Conservation (phyloP, 2,888 invertebrate species). For the Eurois occulta region DNA sequence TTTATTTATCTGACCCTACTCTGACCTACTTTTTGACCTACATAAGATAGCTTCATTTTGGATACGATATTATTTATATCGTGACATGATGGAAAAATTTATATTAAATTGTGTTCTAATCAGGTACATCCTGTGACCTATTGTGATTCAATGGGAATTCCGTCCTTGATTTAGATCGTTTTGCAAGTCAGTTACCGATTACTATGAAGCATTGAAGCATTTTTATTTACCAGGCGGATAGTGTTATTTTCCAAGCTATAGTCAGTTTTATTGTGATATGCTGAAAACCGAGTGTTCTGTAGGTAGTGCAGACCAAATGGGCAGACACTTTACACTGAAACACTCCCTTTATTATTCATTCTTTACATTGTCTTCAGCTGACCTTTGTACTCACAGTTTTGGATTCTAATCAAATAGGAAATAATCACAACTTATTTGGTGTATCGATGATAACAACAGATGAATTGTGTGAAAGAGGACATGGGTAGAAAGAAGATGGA, state of each 20-base stretch:
- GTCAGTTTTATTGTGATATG: background rate
- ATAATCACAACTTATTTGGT: background rate
- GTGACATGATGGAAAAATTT: background rate
- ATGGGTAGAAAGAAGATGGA: background rate
- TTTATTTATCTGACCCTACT: constrained; percentile 78
- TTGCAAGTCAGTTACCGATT: background rate
- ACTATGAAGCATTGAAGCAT: background rate
- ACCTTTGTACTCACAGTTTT: background rate
- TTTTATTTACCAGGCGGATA: background rate
- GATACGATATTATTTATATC: constrained; percentile 20
- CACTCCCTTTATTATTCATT: background rate
- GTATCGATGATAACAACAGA: background rate
- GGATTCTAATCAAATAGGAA: background rate
- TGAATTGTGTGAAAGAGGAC: background rate
- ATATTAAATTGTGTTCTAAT: background rate
- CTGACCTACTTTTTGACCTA: constrained; percentile 83
- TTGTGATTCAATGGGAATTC: background rate
- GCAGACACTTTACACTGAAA: background rate
- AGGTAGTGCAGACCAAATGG: background rate
- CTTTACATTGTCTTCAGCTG: background rate
- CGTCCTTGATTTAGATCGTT: background rate
- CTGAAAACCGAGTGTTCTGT: background rate
- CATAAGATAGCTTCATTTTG: constrained; percentile 52
- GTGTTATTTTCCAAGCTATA: background rate
- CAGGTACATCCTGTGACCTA: background rate